Conservation (phyloP, 2,888 invertebrate genomes). For the Drosophila diplacantha region DNA sequence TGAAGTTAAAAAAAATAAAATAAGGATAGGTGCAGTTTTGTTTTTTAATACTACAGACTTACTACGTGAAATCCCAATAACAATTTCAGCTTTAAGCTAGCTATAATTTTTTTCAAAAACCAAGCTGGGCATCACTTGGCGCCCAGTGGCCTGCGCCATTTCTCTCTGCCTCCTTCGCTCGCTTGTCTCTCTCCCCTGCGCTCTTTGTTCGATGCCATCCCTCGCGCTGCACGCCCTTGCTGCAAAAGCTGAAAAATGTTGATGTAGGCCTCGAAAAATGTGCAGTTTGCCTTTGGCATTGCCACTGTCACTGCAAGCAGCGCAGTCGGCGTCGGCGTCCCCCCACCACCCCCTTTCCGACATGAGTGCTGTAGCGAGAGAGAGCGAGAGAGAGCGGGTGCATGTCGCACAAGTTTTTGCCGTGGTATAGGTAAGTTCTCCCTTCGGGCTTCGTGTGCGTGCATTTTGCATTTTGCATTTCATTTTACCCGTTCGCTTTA, state of each 20-base stretch:
- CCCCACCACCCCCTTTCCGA: slow-evolving; percentile 6
- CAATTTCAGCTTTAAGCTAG: neutral
- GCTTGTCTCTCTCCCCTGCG: neutral
- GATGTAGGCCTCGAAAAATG: slow-evolving; percentile 70
- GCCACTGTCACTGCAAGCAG: slow-evolving; percentile 70
- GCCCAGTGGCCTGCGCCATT: slow-evolving; percentile 24
- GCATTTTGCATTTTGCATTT: slow-evolving; percentile 54
- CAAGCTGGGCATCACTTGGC: slow-evolving; percentile 14
- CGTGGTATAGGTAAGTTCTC: slow-evolving; percentile 73
- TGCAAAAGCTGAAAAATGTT: slow-evolving; percentile 60
- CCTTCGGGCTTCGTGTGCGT: slow-evolving; percentile 55
- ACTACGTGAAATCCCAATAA: neutral
- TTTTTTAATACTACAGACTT: no score
- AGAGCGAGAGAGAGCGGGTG: slow-evolving; percentile 39
- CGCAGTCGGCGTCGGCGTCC: slow-evolving; percentile 29
- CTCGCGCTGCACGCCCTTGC: slow-evolving; percentile 51
- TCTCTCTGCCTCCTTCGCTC: slow-evolving; percentile 8
- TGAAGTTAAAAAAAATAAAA: no score
- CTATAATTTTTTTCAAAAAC: neutral
- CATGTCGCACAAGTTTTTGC: slow-evolving; percentile 63
- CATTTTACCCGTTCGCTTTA: slow-evolving; percentile 15
- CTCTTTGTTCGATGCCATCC: slow-evolving; percentile 15
- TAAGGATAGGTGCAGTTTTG: no score
- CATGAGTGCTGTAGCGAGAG: slow-evolving; percentile 15
- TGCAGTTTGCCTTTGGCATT: slow-evolving; percentile 74